These are phyloP conservation scores for Progne subis DNA, from an alignment of 2,113 vertebrate species.

Conservation along the genomic window DNA sequence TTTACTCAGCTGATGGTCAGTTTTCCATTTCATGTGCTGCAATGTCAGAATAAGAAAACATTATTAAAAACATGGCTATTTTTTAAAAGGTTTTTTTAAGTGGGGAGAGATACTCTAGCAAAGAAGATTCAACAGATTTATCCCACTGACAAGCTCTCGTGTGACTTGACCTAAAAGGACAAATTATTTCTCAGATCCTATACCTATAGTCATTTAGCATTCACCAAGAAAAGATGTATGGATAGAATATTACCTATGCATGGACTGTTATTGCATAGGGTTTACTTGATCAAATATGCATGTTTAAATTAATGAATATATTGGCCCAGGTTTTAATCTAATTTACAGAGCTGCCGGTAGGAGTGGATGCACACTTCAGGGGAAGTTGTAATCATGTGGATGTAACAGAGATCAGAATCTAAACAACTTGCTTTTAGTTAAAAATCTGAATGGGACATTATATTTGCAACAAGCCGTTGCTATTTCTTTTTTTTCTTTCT, in stretches of 20 bases:
- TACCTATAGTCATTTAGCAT: not conserved
- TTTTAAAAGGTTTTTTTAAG: not conserved
- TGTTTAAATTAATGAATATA: not conserved
- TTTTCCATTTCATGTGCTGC: not conserved
- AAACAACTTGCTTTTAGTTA: not conserved
- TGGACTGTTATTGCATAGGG: not conserved
- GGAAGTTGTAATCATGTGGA: not conserved
- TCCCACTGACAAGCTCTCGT: not conserved
- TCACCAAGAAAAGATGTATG: not conserved
- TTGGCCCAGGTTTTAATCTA: not conserved
- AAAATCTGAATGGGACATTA: not conserved
- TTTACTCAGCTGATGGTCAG: not conserved
- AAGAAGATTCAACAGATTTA: not conserved
- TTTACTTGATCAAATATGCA: not conserved
- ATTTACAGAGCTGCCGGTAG: not conserved
- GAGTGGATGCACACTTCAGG: not conserved
- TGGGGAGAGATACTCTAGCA: not conserved
- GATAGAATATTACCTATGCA: not conserved
- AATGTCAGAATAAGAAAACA: not conserved
- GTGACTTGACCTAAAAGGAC: not conserved
- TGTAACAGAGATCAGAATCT: not conserved
- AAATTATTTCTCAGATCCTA: not conserved
- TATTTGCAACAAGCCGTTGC: not conserved
- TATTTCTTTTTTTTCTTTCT: not conserved
- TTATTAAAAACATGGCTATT: not conserved